These are phyloP conservation scores for Chrysolina oricalcia DNA, from an alignment of 2,888 invertebrate genomes.

Conservation along the genomic window DNA sequence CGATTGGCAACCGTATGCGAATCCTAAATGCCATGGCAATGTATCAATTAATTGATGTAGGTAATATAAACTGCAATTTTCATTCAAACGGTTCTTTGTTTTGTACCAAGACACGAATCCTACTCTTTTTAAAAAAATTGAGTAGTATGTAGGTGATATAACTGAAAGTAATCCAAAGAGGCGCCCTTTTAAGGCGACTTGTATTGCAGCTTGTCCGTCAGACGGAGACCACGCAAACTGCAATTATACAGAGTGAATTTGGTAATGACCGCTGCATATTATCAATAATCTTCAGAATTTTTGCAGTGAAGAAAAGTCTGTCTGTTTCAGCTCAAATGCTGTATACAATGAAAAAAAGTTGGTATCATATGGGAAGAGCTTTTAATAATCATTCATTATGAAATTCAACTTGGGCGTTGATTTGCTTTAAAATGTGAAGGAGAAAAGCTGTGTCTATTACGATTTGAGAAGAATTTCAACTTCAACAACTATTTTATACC, in stretches of 20 bases:
- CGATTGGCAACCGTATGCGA: not conserved
- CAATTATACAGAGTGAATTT: not conserved
- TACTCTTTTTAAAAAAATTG: not conserved
- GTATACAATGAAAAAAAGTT: too few species aligned
- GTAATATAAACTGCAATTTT: not conserved
- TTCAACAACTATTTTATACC: too few species aligned
- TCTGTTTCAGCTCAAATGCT: too few species aligned
- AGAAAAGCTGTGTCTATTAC: too few species aligned
- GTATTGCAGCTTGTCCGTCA: conserved; percentile 7
- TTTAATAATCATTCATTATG: too few species aligned
- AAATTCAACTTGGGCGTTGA: too few species aligned
- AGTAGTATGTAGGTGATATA: conserved; percentile 31
- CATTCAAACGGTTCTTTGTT: conserved; percentile 8
- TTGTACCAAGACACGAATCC: not conserved
- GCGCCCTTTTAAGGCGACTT: conserved; percentile 27
- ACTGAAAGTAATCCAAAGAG: conserved; percentile 24
- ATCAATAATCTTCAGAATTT: too few species aligned
- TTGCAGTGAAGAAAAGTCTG: too few species aligned
- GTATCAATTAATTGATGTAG: not conserved
- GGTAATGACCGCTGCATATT: too few species aligned
- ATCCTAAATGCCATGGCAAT: not conserved
- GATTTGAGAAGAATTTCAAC: too few species aligned
- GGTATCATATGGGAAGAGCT: too few species aligned
- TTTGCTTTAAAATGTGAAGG: too few species aligned
- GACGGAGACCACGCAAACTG: conserved; percentile 12